A percentile compares a stretch with the other conserved stretches of the same genome.
Conservation (phyloP, 2,888 invertebrate species). For the Autographa pulchrina region DNA sequence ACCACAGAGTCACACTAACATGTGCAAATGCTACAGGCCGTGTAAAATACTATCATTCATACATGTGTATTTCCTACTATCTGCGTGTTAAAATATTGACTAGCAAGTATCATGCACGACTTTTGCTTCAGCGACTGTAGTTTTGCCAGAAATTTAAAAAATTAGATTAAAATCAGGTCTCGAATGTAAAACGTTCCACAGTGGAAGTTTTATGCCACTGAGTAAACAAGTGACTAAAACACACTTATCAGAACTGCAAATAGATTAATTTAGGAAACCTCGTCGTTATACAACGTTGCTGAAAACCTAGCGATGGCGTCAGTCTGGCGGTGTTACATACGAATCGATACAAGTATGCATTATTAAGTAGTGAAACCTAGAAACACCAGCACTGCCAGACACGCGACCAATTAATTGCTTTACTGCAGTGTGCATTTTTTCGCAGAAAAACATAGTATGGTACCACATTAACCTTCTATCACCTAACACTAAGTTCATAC, state of each 20-base stretch:
- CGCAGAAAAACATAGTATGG: neutral
- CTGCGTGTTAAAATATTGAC: neutral
- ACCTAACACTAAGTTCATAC: too few species aligned
- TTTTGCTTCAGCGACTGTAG: neutral
- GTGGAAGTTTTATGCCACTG: neutral
- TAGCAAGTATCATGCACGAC: neutral
- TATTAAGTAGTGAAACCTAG: constrained; percentile 20
- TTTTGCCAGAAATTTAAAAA: neutral
- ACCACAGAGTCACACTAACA: neutral
- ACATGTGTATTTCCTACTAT: neutral
- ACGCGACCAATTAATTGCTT: constrained; percentile 9
- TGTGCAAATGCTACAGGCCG: neutral
- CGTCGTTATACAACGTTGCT: neutral
- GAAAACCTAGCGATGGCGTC: constrained; percentile 15
- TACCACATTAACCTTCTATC: too few species aligned
- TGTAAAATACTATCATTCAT: neutral
- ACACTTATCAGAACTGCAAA: neutral
- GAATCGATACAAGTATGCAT: constrained; percentile 28
- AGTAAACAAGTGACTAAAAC: constrained; percentile 5
- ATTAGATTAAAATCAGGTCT: neutral
- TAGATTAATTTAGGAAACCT: neutral
- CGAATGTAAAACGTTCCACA: neutral
- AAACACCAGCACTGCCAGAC: neutral
- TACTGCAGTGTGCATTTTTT: neutral
- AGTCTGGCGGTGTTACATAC: neutral